Base-by-base conservation (phyloP, 2,113 vertebrate species). In the Cinclus cinclus region DNA sequence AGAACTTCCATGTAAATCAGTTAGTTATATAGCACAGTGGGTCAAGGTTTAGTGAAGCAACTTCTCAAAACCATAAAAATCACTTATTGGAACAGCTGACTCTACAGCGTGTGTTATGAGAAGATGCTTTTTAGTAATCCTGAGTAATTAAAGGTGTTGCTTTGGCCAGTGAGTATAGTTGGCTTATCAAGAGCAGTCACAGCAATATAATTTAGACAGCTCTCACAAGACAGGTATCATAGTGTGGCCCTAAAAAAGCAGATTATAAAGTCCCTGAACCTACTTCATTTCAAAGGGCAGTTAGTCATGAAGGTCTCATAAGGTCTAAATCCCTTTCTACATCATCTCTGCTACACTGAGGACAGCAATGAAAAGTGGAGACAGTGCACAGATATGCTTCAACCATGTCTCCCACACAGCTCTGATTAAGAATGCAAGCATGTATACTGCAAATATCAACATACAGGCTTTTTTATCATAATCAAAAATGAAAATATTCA, bases 1-100 rank as follows among this genome's bases (percentile, higher is more conserved):
- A 86, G 91, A 94, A 90, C 95, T 95, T 94, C 87, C 84, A 93
- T 88, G 92, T 96, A 97, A 96, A 96, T 90, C 94, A 95, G 94
- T 90, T 96, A 95, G 91, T 94, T 94, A 96, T 91, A 96, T 44
- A 91, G 83, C 79, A 93, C 44, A 56, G 15, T 81, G 79, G 90
- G 93, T 91, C 96, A 95, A 92, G 71, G 90, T 93, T 95, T 93
- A 96, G 85, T 77, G 71, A 95, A 93, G 56, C 82, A 95, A 91
- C 90, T 94, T 93, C 92, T 93, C 79, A 93, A 94, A 83, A 83
- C 47, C 55, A 88, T 91, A 96, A 93, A 94, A 90, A 86, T 90
- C 67, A 80, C 86, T 87, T 93, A 80, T 70, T 95, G 86, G 70
- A 95, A 76, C 75, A 91, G 74, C 74, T 94, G 70, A 94, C 62